A percentile compares a stretch with the other conserved stretches of the same genome.
phyloP scores from a whole-genome alignment of 1,140 invertebrate species.

The Schlechtendalia chinensis region DNA sequence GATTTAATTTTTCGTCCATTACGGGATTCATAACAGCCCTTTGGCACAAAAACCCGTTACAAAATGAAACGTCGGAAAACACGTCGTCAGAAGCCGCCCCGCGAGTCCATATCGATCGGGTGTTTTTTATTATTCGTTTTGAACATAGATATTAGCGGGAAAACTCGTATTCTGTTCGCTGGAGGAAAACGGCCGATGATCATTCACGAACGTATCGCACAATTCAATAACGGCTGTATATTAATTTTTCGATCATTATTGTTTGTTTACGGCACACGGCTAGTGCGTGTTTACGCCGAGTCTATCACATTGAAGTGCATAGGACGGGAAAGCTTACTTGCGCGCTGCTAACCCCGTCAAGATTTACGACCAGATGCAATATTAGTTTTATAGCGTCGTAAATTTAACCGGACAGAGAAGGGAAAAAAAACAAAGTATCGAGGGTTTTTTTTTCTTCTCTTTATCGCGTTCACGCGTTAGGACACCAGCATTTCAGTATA shows the following conservation, averaged over 20 bases:
- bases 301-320: slow-evolving; percentile 43
- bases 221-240: too few species aligned
- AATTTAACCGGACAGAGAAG: slow-evolving; percentile 35
- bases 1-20: too few species aligned
- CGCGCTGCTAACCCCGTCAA: slow-evolving; percentile 25
- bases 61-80: too few species aligned
- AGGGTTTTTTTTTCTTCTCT: slow-evolving; percentile 35
- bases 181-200: too few species aligned
- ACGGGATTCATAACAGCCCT: too few species aligned
- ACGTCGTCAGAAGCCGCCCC: too few species aligned
- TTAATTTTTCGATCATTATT: not conserved
- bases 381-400: slow-evolving; percentile 45
- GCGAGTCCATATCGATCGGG: too few species aligned
- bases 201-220: too few species aligned
- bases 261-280: not conserved
- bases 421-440: slow-evolving; percentile 40
- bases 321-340: slow-evolving; percentile 17
- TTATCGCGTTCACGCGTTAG: slow-evolving; percentile 42
- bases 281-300: slow-evolving; percentile 42
- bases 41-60: too few species aligned
- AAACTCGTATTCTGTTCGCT: too few species aligned
- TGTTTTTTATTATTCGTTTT: too few species aligned
- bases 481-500: slow-evolving; percentile 33
- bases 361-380: slow-evolving; percentile 45
- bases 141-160: too few species aligned